Evolutionary conservation across 2,113 vertebrate species (phyloP).

Genomic region (Pogona vitticeps): DNA sequence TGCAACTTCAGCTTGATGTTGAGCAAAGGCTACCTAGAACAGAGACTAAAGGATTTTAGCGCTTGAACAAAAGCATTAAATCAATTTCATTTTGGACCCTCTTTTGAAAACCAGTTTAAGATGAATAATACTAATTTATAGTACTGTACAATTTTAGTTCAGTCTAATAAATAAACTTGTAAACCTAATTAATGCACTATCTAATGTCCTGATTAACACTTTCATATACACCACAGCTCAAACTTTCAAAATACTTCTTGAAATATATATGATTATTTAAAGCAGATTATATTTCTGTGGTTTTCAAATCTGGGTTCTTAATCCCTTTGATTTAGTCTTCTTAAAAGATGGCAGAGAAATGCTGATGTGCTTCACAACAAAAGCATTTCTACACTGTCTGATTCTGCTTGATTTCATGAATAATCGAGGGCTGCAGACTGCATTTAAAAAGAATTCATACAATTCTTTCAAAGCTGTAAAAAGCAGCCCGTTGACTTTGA

Average conservation of each 20-base stretch:
- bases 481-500: no score
- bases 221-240: background rate
- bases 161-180: background rate
- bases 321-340: background rate
- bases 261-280: background rate
- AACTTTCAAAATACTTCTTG: background rate
- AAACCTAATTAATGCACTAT: background rate
- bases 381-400: background rate
- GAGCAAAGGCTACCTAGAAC: conserved; percentile 85
- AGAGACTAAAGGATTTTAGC: background rate
- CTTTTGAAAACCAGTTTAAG: background rate
- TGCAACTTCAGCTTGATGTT: conserved; percentile 85
- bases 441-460: background rate
- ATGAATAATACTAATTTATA: background rate
- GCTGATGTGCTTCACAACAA: background rate
- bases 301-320: background rate
- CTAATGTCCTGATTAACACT: background rate
- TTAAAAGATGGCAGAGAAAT: background rate
- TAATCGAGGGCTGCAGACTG: background rate
- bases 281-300: background rate
- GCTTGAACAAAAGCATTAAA: background rate
- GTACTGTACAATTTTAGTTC: no score
- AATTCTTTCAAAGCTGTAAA: background rate
- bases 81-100: background rate
- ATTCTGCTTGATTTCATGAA: background rate